Percentiles rank a stretch among this genome's conserved stretches.
Conservation (phyloP, 2,797 vertebrate genomes). For the Anas georgica region DNA sequence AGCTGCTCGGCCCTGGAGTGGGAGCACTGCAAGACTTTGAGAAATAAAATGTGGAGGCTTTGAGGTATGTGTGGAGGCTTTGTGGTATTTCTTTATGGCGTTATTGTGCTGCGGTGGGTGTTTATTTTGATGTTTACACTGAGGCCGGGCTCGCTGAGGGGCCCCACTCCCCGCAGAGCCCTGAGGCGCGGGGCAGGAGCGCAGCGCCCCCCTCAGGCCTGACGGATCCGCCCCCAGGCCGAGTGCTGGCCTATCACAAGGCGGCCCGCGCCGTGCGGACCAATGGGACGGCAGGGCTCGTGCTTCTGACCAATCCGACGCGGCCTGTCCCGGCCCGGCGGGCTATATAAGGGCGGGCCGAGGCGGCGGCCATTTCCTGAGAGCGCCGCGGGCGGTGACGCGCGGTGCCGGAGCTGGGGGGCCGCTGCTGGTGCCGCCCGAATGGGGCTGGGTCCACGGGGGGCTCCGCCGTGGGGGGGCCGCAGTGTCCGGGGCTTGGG, state of each 20-base stretch:
- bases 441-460: too few relatives aligned
- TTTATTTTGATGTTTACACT: too few relatives aligned
- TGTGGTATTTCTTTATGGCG: not conserved
- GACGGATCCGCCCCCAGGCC: accelerated
- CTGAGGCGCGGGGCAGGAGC: not conserved
- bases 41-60: not conserved
- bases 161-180: not conserved
- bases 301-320: not conserved
- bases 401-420: accelerated
- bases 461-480: too few relatives aligned
- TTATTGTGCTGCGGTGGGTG: not conserved
- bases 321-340: not conserved
- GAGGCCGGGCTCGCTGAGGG: not conserved
- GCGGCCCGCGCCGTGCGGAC: not conserved
- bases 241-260: not conserved
- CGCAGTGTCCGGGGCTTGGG: too few relatives aligned
- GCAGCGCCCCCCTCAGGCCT: not conserved
- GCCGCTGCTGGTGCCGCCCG: too few relatives aligned
- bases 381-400: not conserved
- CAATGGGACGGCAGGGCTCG: not conserved
- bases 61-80: not conserved
- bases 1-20: too few relatives aligned
- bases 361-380: accelerated
- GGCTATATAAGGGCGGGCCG: accelerated
- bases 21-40: not conserved